Evolutionary conservation across 2,113 vertebrate species (phyloP).

Genomic region (Leptosomus discolor): DNA sequence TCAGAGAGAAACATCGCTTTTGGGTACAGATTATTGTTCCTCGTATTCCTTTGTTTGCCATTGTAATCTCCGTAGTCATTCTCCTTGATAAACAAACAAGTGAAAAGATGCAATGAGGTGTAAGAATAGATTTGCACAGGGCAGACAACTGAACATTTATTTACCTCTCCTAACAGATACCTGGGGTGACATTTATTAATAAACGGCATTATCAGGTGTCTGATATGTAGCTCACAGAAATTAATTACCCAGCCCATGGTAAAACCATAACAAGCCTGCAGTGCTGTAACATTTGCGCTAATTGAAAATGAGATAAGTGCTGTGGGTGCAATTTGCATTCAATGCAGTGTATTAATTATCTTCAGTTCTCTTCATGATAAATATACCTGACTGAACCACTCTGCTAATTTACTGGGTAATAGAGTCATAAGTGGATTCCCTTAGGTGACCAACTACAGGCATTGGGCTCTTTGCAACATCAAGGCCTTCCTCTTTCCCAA

Average conservation of each 20-base stretch:
- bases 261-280: conserved; percentile 83
- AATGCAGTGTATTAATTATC: conserved; percentile 86
- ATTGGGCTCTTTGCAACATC: conserved; percentile 45
- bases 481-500: conserved; percentile 39
- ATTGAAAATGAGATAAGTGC: conserved; percentile 90
- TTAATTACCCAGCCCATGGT: conserved; percentile 86
- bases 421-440: conserved; percentile 81
- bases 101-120: conserved; percentile 75
- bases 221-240: conserved; percentile 82
- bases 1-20: neutral
- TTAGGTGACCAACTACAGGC: conserved; percentile 73
- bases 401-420: conserved; percentile 82
- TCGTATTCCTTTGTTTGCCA: conserved; percentile 69
- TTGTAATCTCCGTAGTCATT: conserved; percentile 66
- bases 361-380: conserved; percentile 82
- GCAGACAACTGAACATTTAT: conserved; percentile 80
- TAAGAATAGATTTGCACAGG: conserved; percentile 78
- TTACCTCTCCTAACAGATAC: conserved; percentile 83
- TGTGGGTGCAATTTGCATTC: conserved; percentile 87
- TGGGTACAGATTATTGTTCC: neutral
- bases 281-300: conserved; percentile 83
- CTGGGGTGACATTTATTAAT: conserved; percentile 86
- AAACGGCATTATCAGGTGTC: conserved; percentile 82
- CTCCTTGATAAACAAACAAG: conserved; percentile 73
- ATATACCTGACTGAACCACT: conserved; percentile 84